Evolutionary conservation across 2,888 invertebrate genomes (phyloP).

Genomic region (Taenaris catops): DNA sequence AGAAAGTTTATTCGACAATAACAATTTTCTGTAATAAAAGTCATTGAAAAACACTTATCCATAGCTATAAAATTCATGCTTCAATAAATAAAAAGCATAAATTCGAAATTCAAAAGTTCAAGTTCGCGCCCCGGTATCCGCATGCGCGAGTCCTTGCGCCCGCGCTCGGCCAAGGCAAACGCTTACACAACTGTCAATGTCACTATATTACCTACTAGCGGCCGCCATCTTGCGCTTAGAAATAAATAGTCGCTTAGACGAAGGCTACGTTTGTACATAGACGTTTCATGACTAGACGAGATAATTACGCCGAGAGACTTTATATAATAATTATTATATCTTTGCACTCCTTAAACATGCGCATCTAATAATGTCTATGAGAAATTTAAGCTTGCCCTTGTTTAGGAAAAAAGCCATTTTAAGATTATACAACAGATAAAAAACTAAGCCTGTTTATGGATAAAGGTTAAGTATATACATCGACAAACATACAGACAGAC

Average conservation of each 20-base stretch:
- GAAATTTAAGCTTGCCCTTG: no score
- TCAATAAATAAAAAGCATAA: constrained; percentile 6
- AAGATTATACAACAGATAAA: no score
- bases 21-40: no score
- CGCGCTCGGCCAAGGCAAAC: constrained; percentile 60
- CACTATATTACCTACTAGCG: constrained; percentile 50
- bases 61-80: constrained; percentile 4
- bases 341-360: no score
- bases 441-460: no score
- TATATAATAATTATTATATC: no score
- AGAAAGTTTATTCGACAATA: no score
- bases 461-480: no score
- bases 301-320: constrained; percentile 1
- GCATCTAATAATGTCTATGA: no score
- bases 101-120: constrained; percentile 30
- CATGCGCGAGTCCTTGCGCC: constrained; percentile 49
- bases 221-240: constrained; percentile 52
- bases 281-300: constrained; percentile 7
- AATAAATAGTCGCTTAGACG: constrained; percentile 19
- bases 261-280: constrained; percentile 20
- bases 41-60: no score
- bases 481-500: no score
- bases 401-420: no score
- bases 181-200: constrained; percentile 64
- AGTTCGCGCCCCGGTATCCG: constrained; percentile 49